These are phyloP conservation scores for Hyla sarda DNA, from an alignment of 2,113 vertebrate genomes.

Conservation along the genomic window DNA sequence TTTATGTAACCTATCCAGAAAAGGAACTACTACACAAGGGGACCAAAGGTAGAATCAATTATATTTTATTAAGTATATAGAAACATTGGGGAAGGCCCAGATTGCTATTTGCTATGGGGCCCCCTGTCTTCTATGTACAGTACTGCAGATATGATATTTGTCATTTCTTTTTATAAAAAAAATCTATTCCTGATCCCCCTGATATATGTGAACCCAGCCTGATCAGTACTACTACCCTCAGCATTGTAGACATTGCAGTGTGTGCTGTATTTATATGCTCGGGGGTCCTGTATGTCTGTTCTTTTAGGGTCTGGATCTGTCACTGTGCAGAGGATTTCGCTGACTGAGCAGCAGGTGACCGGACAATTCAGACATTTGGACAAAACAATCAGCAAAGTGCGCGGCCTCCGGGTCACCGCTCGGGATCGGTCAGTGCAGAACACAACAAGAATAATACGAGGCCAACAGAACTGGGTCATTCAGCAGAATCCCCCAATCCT, in stretches of 20 bases:
- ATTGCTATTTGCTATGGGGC: too few relatives aligned
- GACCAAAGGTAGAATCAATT: too few relatives aligned
- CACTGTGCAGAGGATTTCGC: background rate
- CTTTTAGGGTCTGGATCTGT: background rate
- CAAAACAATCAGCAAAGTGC: background rate
- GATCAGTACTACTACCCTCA: too few relatives aligned
- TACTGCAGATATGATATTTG: too few relatives aligned
- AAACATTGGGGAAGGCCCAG: too few relatives aligned
- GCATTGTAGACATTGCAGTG: background rate
- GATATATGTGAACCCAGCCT: too few relatives aligned
- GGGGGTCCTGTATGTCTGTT: background rate
- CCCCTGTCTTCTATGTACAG: too few relatives aligned
- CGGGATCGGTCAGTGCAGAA: background rate
- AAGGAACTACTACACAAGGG: too few relatives aligned
- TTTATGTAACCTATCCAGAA: too few relatives aligned
- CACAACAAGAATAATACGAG: background rate
- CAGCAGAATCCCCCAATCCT: background rate
- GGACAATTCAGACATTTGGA: background rate
- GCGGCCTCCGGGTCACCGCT: background rate
- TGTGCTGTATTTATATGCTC: background rate
- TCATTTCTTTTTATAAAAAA: too few relatives aligned
- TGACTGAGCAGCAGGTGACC: slow-evolving; percentile 18
- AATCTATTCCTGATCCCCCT: too few relatives aligned
- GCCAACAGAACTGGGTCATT: background rate
- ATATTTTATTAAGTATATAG: too few relatives aligned